Evolutionary conservation across 2,113 vertebrate genomes (phyloP), one percentile per base, ranked within the genome.

Genomic region (Erpornis zantholeuca): DNA sequence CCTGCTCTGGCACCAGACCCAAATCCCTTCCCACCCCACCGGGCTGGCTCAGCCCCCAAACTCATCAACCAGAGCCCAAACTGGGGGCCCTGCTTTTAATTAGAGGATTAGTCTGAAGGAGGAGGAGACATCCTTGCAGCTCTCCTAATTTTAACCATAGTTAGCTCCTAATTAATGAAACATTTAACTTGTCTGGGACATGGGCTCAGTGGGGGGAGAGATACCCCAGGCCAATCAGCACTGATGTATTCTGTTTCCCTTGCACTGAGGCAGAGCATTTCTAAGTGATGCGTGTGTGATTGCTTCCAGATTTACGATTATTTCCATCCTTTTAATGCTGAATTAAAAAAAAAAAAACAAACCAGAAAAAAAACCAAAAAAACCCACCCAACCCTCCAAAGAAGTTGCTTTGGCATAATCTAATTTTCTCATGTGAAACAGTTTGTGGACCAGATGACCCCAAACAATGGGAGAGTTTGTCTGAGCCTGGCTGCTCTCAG

Each of bases 371-470:
- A 42, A 42, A 42, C 11, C 40, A 42, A 42, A 42, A 42, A 42
- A 23, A 47, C 4, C 9, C 3, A 5, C 7, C 49, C 44, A 44
- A 11, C 9, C 57, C 78, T 94, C 93, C 79, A 60, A 95, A 90
- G 90, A 68, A 86, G 44, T 69, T 49, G 72, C 60, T 88, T 94
- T 86, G 92, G 69, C 76, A 68, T 93, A 96, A 96, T 94, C 92
- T 93, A 83, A 95, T 97, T 97, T 96, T 96, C 94, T 96, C 96
- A 96, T 93, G 92, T 96, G 93, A 97, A 97, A 94, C 64, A 83
- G 68, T 94, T 92, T 95, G 90, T 90, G 94, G 92, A 81, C 64
- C 92, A 95, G 92, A 96, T 95, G 94, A 97, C 93, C 96, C 72
- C 94, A 88, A 88, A 95, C 96, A 96, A 96, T 86, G 38, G 85